phyloP scores from a whole-genome alignment of 2,888 invertebrate species.

The Tortricodes alternella region DNA sequence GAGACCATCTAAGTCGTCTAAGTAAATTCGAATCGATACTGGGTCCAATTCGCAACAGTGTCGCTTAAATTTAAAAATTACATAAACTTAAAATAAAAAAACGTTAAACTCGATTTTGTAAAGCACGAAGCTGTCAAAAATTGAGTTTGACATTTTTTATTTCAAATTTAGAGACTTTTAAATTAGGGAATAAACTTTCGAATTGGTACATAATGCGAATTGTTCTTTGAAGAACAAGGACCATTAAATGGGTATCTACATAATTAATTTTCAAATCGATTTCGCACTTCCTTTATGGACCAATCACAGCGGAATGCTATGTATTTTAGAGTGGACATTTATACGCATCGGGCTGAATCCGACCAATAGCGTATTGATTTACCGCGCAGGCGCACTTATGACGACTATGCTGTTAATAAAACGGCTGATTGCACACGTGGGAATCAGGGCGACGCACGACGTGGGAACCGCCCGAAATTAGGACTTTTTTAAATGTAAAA shows the following conservation, averaged over 20 bases:
- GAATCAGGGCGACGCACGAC: constrained; percentile 65
- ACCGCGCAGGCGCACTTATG: constrained; percentile 63
- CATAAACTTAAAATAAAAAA: neutral
- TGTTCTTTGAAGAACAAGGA: neutral
- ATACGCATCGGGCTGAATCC: constrained; percentile 48
- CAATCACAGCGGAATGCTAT: constrained; percentile 60
- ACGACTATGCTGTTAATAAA: constrained; percentile 62
- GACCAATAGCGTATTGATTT: constrained; percentile 63
- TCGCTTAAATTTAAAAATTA: neutral
- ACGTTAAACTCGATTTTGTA: no score
- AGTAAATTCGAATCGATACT: no score
- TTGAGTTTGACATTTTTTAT: no score
- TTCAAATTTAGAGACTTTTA: no score
- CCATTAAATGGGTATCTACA: constrained; percentile 15
- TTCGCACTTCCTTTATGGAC: constrained; percentile 50
- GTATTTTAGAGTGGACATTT: constrained; percentile 59
- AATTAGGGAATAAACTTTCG: no score
- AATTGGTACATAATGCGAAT: constrained; percentile 3
- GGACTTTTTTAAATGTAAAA: constrained; percentile 57
- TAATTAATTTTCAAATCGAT: constrained; percentile 57
- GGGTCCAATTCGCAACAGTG: no score
- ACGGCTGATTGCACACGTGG: constrained; percentile 57
- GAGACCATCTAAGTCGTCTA: constrained; percentile 22
- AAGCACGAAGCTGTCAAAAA: no score
- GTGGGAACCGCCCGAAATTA: constrained; percentile 70